Percentiles rank a stretch among this genome's conserved stretches.
Evolutionary conservation across 2,888 invertebrate species (phyloP).

Genomic region (Hydroisotoma schaefferi): DNA sequence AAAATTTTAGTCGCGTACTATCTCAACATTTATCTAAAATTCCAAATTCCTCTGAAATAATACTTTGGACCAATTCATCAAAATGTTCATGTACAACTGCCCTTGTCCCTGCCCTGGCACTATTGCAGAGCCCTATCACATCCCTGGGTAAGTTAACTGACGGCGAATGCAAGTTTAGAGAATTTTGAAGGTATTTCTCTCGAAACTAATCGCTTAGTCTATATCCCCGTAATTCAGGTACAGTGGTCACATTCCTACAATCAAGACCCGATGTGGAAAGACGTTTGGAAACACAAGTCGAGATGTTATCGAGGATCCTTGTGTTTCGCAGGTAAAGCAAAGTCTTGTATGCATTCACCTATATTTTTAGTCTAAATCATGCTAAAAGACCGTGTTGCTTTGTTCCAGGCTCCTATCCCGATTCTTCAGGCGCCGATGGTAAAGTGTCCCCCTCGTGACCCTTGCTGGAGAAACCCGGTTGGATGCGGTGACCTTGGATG

Average conservation of each 20-base stretch:
- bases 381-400: neutral
- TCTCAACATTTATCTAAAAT: too few relatives aligned
- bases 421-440: slow-evolving; percentile 16
- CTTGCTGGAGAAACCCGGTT: slow-evolving; percentile 29
- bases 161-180: neutral
- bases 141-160: neutral
- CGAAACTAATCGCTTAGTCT: neutral
- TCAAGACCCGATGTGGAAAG: slow-evolving; percentile 31
- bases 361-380: neutral
- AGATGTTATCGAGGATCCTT: slow-evolving; percentile 43
- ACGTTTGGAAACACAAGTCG: slow-evolving; percentile 35
- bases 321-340: slow-evolving; percentile 35
- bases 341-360: neutral
- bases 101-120: too few relatives aligned
- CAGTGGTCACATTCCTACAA: slow-evolving; percentile 38
- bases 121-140: neutral
- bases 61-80: too few relatives aligned
- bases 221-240: slow-evolving; percentile 31
- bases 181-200: neutral
- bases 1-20: too few relatives aligned
- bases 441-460: slow-evolving; percentile 8
- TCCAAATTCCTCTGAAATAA: too few relatives aligned
- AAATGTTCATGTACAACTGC: too few relatives aligned
- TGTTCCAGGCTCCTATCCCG: slow-evolving; percentile 21
- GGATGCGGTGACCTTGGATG: slow-evolving; percentile 34